Evolutionary conservation across 2,888 invertebrate genomes (phyloP).

Genomic region (Eristalinus sepulchralis): DNA sequence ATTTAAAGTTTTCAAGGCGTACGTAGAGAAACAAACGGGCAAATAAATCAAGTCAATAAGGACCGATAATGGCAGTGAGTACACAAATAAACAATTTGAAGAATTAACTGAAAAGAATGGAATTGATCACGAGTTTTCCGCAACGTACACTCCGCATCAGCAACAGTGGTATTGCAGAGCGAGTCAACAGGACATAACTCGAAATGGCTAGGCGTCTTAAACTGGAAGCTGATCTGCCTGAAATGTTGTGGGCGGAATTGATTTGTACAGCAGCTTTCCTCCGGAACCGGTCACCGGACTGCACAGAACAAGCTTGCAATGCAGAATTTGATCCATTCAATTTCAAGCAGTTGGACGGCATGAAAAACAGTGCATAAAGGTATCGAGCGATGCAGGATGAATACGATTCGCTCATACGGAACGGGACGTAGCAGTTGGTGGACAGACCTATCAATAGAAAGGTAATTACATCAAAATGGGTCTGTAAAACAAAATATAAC

Average conservation of each 20-base stretch:
- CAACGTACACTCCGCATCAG: too few species aligned
- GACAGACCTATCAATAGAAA: neutral
- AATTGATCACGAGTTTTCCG: neutral
- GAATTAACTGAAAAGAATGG: conserved; percentile 1
- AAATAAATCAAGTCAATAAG: conserved; percentile 31
- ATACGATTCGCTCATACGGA: conserved; percentile 1
- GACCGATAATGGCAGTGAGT: conserved; percentile 33
- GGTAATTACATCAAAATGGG: neutral
- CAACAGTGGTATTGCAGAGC: neutral
- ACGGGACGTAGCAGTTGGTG: neutral
- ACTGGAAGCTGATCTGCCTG: neutral
- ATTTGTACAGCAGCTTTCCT: neutral
- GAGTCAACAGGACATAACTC: conserved; percentile 1
- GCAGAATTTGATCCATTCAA: neutral
- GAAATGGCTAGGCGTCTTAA: conserved; percentile 13
- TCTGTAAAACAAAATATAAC: neutral
- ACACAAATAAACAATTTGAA: conserved; percentile 12
- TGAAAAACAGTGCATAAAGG: neutral
- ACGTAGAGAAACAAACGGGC: conserved; percentile 17
- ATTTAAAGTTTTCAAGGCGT: conserved; percentile 38
- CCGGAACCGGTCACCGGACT: neutral
- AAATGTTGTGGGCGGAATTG: conserved; percentile 14
- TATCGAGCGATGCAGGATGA: conserved; percentile 6
- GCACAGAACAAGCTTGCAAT: neutral
- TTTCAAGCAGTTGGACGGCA: conserved; percentile 2